Evolutionary conservation across 1,140 invertebrate genomes (phyloP).

Genomic region (Phocides pigmalion): DNA sequence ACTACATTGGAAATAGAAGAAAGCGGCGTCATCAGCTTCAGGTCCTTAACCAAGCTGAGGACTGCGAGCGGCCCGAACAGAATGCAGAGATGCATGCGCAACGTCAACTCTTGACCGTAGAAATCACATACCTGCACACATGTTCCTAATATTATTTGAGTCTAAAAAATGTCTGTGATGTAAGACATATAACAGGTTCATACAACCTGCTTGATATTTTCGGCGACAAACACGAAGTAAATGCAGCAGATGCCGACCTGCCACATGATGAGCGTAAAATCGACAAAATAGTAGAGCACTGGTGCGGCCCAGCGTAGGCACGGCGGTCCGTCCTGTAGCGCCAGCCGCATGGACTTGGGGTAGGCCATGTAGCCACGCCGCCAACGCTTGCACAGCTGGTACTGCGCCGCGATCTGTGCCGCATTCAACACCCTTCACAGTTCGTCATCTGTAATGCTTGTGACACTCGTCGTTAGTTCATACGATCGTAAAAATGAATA

Average conservation of each 20-base stretch:
- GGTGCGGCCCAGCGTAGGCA: conserved; percentile 74
- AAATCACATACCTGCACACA: conserved; percentile 56
- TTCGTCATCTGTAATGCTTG: no score
- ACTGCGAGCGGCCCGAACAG: conserved; percentile 88
- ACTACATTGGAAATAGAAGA: conserved; percentile 89
- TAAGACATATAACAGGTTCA: background rate
- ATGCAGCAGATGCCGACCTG: conserved; percentile 95
- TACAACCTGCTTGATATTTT: conserved; percentile 88
- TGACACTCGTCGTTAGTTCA: no score
- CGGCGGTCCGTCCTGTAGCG: conserved; percentile 85
- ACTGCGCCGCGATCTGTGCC: conserved; percentile 85
- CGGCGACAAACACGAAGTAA: conserved; percentile 92
- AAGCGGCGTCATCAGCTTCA: conserved; percentile 89
- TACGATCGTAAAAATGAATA: no score
- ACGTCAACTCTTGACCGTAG: conserved; percentile 45
- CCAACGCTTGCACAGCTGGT: conserved; percentile 87
- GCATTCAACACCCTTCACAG: no score
- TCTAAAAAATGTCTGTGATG: background rate
- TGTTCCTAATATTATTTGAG: background rate
- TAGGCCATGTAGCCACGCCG: conserved; percentile 86
- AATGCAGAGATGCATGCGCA: conserved; percentile 86
- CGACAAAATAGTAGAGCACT: conserved; percentile 83
- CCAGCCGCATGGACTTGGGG: conserved; percentile 85
- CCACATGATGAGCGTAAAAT: conserved; percentile 89
- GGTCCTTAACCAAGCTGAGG: conserved; percentile 88